Evolutionary conservation across 2,113 vertebrate genomes (phyloP).

Genomic region (Melospiza georgiana): DNA sequence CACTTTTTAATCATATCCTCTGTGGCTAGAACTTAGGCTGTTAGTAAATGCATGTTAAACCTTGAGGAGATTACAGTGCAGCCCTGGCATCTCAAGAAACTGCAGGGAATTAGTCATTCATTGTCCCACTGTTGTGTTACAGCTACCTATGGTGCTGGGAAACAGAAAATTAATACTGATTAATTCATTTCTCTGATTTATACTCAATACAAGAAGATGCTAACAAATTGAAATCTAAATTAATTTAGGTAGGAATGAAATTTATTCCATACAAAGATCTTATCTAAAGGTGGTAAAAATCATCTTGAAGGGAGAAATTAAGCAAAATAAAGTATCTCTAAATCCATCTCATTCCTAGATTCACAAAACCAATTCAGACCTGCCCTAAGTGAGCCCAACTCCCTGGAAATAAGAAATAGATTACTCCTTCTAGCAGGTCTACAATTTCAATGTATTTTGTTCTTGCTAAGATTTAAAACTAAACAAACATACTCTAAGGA

Average conservation of each 20-base stretch:
- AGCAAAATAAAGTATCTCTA: neutral
- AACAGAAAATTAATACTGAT: slow-evolving; percentile 2
- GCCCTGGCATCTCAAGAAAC: slow-evolving; percentile 11
- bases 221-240: slow-evolving; percentile 2
- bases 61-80: neutral
- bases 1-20: slow-evolving; percentile 54
- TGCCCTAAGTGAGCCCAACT: neutral
- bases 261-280: neutral
- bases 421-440: neutral
- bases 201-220: neutral
- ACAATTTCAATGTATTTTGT: neutral
- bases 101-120: slow-evolving; percentile 9
- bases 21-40: neutral
- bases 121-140: neutral
- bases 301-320: neutral
- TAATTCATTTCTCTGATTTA: neutral
- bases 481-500: neutral
- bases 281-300: neutral
- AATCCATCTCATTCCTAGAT: neutral
- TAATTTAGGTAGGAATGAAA: neutral
- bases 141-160: neutral
- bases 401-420: neutral
- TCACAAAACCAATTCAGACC: neutral
- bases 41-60: slow-evolving; percentile 19
- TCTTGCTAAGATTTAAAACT: neutral